Evolutionary conservation across 2,113 vertebrate species (phyloP).

Genomic region (Mustelus asterias): DNA sequence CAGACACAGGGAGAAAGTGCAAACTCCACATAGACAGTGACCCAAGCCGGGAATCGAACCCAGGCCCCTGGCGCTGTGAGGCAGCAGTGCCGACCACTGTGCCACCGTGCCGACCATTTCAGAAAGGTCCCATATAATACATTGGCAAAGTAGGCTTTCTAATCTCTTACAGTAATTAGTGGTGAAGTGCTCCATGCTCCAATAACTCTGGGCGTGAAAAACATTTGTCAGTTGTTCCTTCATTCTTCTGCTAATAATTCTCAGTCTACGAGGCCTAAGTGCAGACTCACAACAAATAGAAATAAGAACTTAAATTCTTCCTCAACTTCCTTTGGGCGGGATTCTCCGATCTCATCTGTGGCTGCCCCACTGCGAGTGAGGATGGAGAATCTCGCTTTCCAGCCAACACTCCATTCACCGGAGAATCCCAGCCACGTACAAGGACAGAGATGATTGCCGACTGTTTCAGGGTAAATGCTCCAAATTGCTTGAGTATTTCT

Average conservation of each 20-base stretch:
- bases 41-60: too few species aligned
- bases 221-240: neutral
- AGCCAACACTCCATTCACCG: too few species aligned
- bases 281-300: neutral
- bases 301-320: neutral
- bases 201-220: neutral
- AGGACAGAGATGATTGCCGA: too few species aligned
- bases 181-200: neutral
- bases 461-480: neutral
- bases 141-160: neutral
- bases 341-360: too few species aligned
- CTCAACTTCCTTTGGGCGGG: neutral
- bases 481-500: neutral
- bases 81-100: too few species aligned
- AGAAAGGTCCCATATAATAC: neutral
- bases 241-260: neutral
- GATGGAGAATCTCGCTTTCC: too few species aligned
- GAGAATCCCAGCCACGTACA: too few species aligned
- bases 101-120: neutral
- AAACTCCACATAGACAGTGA: too few species aligned
- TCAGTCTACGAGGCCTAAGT: too few species aligned
- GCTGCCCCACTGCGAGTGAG: too few species aligned
- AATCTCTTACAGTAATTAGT: neutral
- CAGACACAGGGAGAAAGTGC: too few species aligned
- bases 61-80: too few species aligned